Percentiles rank a stretch among this genome's conserved stretches.
Evolutionary conservation across 2,797 vertebrate genomes (phyloP).

Genomic region (Eulemur coronatus): DNA sequence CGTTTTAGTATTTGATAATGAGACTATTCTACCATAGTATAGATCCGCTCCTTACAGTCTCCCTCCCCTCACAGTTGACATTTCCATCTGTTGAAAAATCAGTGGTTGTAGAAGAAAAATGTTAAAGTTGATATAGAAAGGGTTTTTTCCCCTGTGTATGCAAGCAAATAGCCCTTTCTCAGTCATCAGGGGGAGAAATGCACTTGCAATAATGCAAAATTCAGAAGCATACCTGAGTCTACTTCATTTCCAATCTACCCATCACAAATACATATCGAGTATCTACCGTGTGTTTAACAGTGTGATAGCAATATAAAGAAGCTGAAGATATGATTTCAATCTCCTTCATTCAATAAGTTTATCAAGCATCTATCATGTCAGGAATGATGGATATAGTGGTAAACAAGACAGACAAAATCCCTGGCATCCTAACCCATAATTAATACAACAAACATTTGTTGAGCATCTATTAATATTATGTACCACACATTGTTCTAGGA

Average conservation of each 20-base stretch:
- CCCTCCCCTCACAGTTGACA: not conserved
- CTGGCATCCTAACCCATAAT: constrained; percentile 28
- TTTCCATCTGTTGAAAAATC: constrained; percentile 20
- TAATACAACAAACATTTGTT: constrained; percentile 35
- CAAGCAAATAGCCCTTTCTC: not conserved
- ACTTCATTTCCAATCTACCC: not conserved
- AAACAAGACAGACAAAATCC: constrained; percentile 2
- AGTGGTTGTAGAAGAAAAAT: not conserved
- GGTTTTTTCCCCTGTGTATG: not conserved
- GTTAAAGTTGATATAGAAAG: not conserved
- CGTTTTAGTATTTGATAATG: not conserved
- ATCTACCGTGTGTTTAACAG: not conserved
- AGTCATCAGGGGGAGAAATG: not conserved
- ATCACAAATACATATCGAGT: constrained; percentile 19
- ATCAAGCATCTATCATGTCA: not conserved
- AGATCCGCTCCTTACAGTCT: not conserved
- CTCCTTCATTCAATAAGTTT: constrained; percentile 15
- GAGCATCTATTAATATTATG: not conserved
- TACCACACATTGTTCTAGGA: not conserved
- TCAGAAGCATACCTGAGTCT: not conserved
- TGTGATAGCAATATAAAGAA: not conserved
- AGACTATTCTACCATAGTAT: not conserved
- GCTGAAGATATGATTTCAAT: not conserved
- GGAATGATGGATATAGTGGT: not conserved
- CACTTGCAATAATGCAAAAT: not conserved